Percentiles rank a stretch among this genome's conserved stretches.
Conservation (phyloP, 2,797 vertebrate genomes). For the Gymnoscopelus microlampas region DNA sequence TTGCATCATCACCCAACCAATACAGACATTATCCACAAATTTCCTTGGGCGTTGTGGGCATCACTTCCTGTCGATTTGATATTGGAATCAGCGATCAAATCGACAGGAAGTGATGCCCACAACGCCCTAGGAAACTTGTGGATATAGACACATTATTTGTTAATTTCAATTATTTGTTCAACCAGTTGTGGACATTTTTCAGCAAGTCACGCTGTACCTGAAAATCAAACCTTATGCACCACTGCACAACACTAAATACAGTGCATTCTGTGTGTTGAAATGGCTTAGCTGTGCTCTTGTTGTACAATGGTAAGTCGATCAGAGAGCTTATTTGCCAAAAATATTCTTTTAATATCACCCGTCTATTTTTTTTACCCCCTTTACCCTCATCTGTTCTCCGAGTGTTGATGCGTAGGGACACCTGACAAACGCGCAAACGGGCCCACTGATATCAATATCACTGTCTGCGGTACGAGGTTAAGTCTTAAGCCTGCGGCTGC, state of each 20-base stretch:
- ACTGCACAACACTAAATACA: background rate
- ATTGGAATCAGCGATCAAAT: no score
- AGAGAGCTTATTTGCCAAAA: conserved; percentile 6
- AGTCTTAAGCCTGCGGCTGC: conserved; percentile 6
- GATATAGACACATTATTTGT: no score
- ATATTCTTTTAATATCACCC: background rate
- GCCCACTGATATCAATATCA: background rate
- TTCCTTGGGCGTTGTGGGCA: no score
- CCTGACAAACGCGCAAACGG: conserved; percentile 9
- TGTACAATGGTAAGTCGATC: conserved; percentile 1
- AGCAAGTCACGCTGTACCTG: no score
- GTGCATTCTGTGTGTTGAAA: background rate
- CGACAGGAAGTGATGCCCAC: no score
- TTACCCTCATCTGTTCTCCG: background rate
- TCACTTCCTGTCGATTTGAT: no score
- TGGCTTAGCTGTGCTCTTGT: background rate
- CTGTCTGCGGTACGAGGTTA: background rate
- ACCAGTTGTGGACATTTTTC: no score
- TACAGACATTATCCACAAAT: no score
- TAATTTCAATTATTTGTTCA: no score
- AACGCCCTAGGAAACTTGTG: no score
- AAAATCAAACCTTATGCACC: no score
- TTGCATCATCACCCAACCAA: conserved; percentile 5
- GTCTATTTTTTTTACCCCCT: conserved; percentile 1
- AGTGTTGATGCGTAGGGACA: conserved; percentile 27